Base-by-base conservation (phyloP, 2,113 vertebrate species). In the Grammomys surdaster region DNA sequence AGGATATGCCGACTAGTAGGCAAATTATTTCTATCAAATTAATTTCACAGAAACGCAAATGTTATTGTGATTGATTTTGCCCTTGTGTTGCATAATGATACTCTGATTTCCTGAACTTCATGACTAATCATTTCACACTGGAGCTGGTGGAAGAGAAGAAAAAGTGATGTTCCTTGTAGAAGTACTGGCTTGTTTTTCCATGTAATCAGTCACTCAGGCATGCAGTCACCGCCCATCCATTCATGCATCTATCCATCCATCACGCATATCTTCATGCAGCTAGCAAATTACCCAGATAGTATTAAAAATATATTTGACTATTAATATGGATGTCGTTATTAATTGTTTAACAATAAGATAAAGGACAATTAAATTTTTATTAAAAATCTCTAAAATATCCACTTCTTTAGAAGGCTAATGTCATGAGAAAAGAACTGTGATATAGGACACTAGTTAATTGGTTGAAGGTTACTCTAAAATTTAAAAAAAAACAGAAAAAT, bases 1-100 rank as follows among this genome's bases (percentile, higher is more conserved):
- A 84, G 89, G 84, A 96, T 91, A 96, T 84, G 58, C 84, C 95
- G 76, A 78, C 46, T 84, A 58, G 24, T 89, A 92, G 77, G 92
- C 87, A 94, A 88, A 95, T 94, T 93, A 96, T 95, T 92, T 96
- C 90, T 77, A 85, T 3, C 2, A 81, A 95, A 88, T 73, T 90
- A 80, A 93, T 88, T 96, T 96, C 84, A 76, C 46, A 90, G 84
- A 90, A 89, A 88, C 31, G 11, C 78, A 95, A 95, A 93, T 96
- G 97, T 90, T 96, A 93, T 78, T 96, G 91, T 85, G 63, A 89
- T 89, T 92, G 95, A 95, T 75, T 95, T 78, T 93, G 17, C 56
- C 77, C 63, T 94, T 95, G 80, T 91, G 63, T 94, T 97, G 72
- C 40, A 89, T 90, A 80, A 91, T 91, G 43, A 43, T 76, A 70